Percentiles rank a stretch among this genome's conserved stretches.
Evolutionary conservation across 2,888 invertebrate species (phyloP).

Genomic region (Sarcophaga caerulescens): DNA sequence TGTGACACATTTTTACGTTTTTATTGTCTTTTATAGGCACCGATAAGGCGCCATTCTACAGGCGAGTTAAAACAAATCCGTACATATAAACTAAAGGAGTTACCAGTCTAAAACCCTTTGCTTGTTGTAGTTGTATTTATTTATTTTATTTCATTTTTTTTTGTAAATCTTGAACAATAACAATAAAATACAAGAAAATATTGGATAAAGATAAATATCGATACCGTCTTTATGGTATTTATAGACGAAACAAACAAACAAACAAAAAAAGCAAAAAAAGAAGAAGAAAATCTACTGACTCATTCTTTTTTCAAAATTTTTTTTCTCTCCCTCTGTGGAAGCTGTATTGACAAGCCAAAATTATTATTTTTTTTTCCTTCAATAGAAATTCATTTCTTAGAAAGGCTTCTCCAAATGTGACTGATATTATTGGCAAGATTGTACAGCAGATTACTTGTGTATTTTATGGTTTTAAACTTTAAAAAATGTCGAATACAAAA

Average conservation of each 20-base stretch:
- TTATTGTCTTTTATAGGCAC: not conserved
- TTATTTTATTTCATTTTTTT: not conserved
- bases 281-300: not conserved
- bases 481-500: no score
- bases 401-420: conserved; percentile 9
- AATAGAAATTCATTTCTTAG: not conserved
- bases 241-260: not conserved
- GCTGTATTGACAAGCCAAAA: not conserved
- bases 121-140: not conserved
- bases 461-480: no score
- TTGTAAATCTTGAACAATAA: conserved; percentile 15
- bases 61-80: not conserved
- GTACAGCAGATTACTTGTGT: no score
- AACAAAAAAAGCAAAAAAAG: conserved; percentile 14
- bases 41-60: not conserved
- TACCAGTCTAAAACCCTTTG: conserved; percentile 32
- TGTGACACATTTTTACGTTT: conserved; percentile 58
- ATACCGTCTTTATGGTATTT: not conserved
- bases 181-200: conserved; percentile 44
- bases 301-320: not conserved
- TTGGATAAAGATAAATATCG: conserved; percentile 29
- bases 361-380: not conserved
- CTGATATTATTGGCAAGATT: conserved; percentile 32
- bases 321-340: no score
- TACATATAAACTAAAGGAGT: not conserved